Evolutionary conservation across 2,888 invertebrate species (phyloP).

Genomic region (Phorcus lineatus): DNA sequence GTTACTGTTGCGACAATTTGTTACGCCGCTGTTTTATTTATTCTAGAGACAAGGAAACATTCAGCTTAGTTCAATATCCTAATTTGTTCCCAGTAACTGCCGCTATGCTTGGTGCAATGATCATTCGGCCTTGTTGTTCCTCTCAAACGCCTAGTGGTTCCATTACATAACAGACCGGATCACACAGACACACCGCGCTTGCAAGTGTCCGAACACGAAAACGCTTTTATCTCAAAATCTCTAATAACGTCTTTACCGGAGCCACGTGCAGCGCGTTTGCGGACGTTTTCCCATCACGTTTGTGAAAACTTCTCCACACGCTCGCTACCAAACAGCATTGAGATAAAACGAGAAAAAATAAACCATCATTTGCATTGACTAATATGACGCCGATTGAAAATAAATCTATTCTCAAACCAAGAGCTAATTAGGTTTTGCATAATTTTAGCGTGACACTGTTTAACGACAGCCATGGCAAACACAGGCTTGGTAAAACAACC

Average conservation of each 20-base stretch:
- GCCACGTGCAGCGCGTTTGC: slow-evolving; percentile 3
- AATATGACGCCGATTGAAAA: background rate
- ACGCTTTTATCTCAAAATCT: slow-evolving; percentile 15
- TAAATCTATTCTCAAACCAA: background rate
- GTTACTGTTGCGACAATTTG: slow-evolving; percentile 18
- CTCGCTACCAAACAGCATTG: background rate
- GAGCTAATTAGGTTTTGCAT: background rate
- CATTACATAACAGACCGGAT: background rate
- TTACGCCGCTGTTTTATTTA: slow-evolving; percentile 1
- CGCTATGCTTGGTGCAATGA: too few species aligned
- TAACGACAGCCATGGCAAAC: too few species aligned
- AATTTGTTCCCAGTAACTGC: background rate
- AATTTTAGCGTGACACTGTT: background rate
- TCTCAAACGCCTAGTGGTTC: background rate
- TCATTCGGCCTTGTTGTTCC: too few species aligned
- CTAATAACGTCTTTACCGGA: background rate
- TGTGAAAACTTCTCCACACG: too few species aligned
- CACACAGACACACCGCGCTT: background rate
- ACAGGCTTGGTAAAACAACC: too few species aligned
- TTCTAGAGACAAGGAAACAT: background rate
- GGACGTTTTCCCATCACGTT: too few species aligned
- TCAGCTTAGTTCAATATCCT: background rate
- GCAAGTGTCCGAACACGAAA: slow-evolving; percentile 13
- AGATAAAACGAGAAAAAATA: background rate
- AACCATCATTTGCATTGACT: background rate